Conservation (phyloP, 2,888 invertebrate genomes). For the Drosophila longiperda region DNA sequence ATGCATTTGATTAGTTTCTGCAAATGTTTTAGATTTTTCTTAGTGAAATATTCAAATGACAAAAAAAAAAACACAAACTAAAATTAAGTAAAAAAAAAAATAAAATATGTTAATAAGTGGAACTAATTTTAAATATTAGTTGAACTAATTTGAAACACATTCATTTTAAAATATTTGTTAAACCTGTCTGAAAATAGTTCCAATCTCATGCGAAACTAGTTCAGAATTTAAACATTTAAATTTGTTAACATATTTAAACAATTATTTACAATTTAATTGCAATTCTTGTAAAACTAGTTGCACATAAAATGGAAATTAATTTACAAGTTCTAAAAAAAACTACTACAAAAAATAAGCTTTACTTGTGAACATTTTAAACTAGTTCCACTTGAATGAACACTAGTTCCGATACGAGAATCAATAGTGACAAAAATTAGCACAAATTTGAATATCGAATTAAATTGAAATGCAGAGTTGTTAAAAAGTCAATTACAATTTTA, state of each 20-base stretch:
- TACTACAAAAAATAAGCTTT: background rate
- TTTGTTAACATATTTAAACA: background rate
- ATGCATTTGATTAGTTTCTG: background rate
- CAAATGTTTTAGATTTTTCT: background rate
- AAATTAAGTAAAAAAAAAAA: background rate
- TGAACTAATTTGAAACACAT: background rate
- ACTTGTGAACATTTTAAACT: background rate
- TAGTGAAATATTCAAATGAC: background rate
- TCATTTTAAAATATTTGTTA: background rate
- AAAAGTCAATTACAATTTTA: background rate
- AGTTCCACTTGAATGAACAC: slow-evolving; percentile 3
- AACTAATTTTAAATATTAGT: slow-evolving; percentile 1
- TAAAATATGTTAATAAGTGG: background rate
- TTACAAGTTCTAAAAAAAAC: too few relatives aligned
- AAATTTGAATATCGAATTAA: background rate
- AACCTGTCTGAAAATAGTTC: background rate
- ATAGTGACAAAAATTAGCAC: background rate
- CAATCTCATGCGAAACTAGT: background rate
- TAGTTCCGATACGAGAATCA: background rate
- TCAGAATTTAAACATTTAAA: background rate
- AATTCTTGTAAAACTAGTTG: background rate
- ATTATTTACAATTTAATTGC: background rate
- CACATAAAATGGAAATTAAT: background rate
- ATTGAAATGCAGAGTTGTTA: background rate
- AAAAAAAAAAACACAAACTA: background rate